phyloP scores from a whole-genome alignment of 2,113 vertebrate genomes.

The Delphinapterus leucas region DNA sequence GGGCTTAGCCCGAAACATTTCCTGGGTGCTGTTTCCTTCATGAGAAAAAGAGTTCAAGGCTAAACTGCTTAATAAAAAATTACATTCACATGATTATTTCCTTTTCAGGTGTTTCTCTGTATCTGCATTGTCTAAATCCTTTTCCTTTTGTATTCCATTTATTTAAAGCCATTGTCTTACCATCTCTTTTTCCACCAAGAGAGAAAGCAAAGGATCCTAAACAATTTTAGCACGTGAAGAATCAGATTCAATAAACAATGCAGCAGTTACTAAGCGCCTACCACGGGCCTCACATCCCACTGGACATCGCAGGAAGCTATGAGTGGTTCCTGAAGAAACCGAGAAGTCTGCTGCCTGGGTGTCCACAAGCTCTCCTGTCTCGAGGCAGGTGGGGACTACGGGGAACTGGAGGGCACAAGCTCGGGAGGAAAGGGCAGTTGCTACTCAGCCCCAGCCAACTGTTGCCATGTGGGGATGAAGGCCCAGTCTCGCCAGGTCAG shows the following conservation, averaged over 20 bases:
- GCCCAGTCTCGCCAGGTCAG: background rate
- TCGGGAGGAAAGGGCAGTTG: background rate
- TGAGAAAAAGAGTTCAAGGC: background rate
- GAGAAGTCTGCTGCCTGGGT: background rate
- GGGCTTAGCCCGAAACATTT: constrained; percentile 3
- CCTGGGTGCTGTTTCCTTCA: background rate
- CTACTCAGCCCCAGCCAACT: background rate
- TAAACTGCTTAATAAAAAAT: background rate
- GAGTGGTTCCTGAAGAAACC: background rate
- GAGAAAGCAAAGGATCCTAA: background rate
- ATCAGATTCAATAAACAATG: background rate
- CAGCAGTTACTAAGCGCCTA: background rate
- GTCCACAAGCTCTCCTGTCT: background rate
- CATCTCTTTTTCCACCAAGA: background rate
- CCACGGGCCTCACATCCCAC: background rate
- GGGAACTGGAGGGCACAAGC: background rate
- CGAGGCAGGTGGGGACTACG: fast-evolving
- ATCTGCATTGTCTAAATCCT: background rate
- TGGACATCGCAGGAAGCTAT: background rate
- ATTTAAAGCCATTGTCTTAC: background rate
- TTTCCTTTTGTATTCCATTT: background rate
- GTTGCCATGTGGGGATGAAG: background rate
- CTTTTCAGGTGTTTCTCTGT: background rate
- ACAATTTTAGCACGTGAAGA: background rate
- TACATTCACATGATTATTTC: background rate